Conservation (phyloP, 1,140 invertebrate species). For the Heliconius nattereri region DNA sequence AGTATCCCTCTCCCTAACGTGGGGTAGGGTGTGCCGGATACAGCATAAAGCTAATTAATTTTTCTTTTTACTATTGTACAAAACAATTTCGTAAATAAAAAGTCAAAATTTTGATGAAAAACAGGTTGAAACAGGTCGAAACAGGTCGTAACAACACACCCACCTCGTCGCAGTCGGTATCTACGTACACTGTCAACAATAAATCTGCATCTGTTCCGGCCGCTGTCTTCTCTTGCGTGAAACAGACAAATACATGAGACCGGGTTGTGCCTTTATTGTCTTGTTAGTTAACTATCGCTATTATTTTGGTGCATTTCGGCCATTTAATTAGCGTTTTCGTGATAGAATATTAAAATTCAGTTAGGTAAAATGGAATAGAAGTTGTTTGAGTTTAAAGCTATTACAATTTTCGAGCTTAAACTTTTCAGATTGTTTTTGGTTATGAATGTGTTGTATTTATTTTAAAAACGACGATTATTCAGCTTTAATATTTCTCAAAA, state of each 20-base stretch:
- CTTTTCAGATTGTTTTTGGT: too few species aligned
- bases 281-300: conserved; percentile 52
- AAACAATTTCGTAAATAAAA: conserved; percentile 28
- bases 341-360: not conserved
- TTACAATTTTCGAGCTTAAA: too few species aligned
- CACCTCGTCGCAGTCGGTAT: not conserved
- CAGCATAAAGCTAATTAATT: not conserved
- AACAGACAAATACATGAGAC: conserved; percentile 54
- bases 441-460: too few species aligned
- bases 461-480: too few species aligned
- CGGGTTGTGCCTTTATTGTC: conserved; percentile 55
- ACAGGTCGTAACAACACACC: not conserved
- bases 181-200: conserved; percentile 41
- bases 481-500: too few species aligned
- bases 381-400: too few species aligned
- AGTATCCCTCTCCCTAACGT: too few species aligned
- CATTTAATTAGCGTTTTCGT: conserved; percentile 27
- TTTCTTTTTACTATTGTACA: not conserved
- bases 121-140: not conserved
- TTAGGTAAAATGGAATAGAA: too few species aligned
- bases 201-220: conserved; percentile 38
- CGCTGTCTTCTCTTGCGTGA: conserved; percentile 48
- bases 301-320: conserved; percentile 44
- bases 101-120: conserved; percentile 25
- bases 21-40: too few species aligned